Conservation (phyloP, 2,797 vertebrate species). For the Anableps anableps region DNA sequence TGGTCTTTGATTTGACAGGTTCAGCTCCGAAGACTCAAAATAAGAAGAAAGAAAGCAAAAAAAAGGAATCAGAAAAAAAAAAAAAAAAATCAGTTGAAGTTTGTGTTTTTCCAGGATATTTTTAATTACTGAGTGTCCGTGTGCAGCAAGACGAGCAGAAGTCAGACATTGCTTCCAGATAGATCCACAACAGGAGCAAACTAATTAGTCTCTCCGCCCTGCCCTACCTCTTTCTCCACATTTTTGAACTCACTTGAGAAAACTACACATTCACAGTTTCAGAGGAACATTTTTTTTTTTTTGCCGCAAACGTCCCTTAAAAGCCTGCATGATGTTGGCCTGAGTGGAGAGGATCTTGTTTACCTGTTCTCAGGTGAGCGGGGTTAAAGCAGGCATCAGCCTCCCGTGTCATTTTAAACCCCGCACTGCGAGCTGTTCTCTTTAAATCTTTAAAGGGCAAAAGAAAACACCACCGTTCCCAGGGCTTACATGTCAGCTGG, state of each 20-base stretch:
- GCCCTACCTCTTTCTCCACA: constrained; percentile 18
- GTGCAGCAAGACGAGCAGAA: constrained; percentile 28
- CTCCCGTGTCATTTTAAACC: constrained; percentile 48
- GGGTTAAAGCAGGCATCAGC: constrained; percentile 3
- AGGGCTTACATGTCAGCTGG: constrained; percentile 36
- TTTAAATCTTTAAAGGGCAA: constrained; percentile 60
- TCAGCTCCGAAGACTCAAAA: constrained; percentile 43
- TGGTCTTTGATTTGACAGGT: constrained; percentile 38
- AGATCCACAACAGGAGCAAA: constrained; percentile 26
- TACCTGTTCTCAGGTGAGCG: constrained; percentile 34
- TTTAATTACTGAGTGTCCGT: constrained; percentile 10
- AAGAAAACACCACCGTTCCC: constrained; percentile 49
- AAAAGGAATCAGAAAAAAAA: constrained; percentile 9
- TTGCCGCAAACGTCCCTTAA: not conserved
- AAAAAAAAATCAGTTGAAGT: constrained; percentile 7
- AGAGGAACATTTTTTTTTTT: not conserved
- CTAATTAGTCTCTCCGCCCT: constrained; percentile 66
- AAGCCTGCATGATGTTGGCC: not conserved
- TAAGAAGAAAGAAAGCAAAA: constrained; percentile 23
- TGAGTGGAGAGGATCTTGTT: constrained; percentile 6
- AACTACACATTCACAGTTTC: not conserved
- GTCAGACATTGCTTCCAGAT: constrained; percentile 34
- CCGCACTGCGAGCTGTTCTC: constrained; percentile 11
- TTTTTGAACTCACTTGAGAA: constrained; percentile 18
- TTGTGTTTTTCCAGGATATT: constrained; percentile 28